Evolutionary conservation across 2,113 vertebrate species (phyloP), one percentile per base, ranked within the genome.

Genomic region (Pholis gunnellus): DNA sequence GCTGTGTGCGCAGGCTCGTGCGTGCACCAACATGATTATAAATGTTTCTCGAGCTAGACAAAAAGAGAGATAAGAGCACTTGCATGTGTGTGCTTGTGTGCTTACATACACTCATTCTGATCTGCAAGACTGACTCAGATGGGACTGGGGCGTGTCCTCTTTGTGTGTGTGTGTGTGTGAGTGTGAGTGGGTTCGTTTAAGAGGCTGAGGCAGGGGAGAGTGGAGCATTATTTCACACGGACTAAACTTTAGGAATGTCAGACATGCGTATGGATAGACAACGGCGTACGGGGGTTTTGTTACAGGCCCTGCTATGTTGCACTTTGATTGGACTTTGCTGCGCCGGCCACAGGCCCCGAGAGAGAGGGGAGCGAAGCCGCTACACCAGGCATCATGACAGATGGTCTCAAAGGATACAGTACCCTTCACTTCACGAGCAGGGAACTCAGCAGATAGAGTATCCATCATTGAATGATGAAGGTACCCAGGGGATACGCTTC

Each of bases 41-140:
- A 17, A 31, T 72, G 0, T 34, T 25, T 60, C 72, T 78, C 40
- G 25, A 81, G 57, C 36, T 34, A 31, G 22, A 34, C 46, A 20
- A 64, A 31, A 38, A 18, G 75, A 64, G 27, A 70, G 7, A 50
- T 38, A 15, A 15, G 68, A 50, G 81, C 48, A 68, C 84, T 75
- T 91, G 81, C 87, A 86, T 91, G 92, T 84, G 69, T 75, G 83
- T 81, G 79, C 85, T 74, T 84, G 87, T 86, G 54, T 11, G n/a
- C 73, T 75, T 75, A 67, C 48, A 69, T 65, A 78, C 65, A 75
- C 70, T 87, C 86, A 81, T 72, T 52, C 72, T 88, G 82, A 80
- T 79, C 63, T 65, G 56, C 56, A 29, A 27, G 27, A 89, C 93
- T 98, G 97, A 97, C 94, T 97, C 97, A 97, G 76, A 76, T 90